phyloP scores from a whole-genome alignment of 1,140 invertebrate species.

The Melitaea cinxia region DNA sequence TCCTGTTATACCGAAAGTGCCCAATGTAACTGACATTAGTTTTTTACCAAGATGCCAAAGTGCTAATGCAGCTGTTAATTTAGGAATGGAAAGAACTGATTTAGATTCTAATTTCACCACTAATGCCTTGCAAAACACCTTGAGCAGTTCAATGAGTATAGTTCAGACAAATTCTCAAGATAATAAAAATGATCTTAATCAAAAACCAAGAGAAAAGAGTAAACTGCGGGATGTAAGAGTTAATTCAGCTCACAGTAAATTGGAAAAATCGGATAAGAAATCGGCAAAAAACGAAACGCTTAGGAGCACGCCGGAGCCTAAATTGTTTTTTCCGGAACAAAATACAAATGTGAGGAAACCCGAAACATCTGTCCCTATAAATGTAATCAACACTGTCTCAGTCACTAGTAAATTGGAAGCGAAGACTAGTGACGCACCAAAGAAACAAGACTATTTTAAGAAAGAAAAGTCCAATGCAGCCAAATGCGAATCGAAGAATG shows the following conservation, averaged over 20 bases:
- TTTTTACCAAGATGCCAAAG: slow-evolving; percentile 77
- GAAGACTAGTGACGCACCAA: slow-evolving; percentile 69
- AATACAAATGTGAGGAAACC: slow-evolving; percentile 63
- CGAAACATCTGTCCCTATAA: slow-evolving; percentile 75
- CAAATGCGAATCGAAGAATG: slow-evolving; percentile 73
- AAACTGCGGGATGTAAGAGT: slow-evolving; percentile 77
- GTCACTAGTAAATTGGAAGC: slow-evolving; percentile 70
- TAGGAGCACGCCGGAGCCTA: slow-evolving; percentile 69
- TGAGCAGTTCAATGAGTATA: slow-evolving; percentile 63
- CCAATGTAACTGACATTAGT: slow-evolving; percentile 68
- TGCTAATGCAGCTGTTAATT: slow-evolving; percentile 67
- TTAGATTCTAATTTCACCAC: slow-evolving; percentile 58
- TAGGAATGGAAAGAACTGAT: slow-evolving; percentile 67
- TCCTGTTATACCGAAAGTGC: slow-evolving; percentile 71
- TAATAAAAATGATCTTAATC: slow-evolving; percentile 61
- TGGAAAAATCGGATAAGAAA: slow-evolving; percentile 77
- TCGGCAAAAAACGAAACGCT: slow-evolving; percentile 67
- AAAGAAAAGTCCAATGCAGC: slow-evolving; percentile 73
- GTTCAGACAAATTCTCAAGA: slow-evolving; percentile 60
- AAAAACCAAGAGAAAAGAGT: slow-evolving; percentile 75
- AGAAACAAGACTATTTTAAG: slow-evolving; percentile 81
- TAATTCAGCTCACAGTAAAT: slow-evolving; percentile 78
- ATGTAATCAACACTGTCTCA: slow-evolving; percentile 70
- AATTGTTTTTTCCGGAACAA: slow-evolving; percentile 80
- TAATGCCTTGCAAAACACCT: slow-evolving; percentile 58